Conservation (phyloP, 2,113 vertebrate species). For the Muntiacus reevesi region DNA sequence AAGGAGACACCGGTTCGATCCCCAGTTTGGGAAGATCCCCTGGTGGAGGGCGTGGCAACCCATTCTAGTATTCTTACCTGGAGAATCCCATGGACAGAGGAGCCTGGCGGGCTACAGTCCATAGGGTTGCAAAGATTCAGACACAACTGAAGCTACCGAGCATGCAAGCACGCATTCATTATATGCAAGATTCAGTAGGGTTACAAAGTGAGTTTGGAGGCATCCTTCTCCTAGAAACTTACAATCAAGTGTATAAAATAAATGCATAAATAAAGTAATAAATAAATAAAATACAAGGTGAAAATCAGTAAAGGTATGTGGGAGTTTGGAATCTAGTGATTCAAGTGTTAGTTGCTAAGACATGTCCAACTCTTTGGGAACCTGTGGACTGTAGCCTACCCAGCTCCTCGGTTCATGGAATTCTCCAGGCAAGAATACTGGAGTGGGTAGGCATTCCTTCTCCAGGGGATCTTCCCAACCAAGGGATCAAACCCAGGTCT, state of each 20-base stretch:
- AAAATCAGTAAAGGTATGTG: neutral
- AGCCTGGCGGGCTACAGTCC: neutral
- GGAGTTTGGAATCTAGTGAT: neutral
- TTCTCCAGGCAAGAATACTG: neutral
- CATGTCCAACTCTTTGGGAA: neutral
- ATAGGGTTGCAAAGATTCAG: neutral
- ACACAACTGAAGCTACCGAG: neutral
- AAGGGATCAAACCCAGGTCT: neutral
- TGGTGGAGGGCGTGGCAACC: neutral
- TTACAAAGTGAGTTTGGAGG: neutral
- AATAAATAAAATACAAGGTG: neutral
- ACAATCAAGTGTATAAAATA: neutral
- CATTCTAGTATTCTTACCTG: neutral
- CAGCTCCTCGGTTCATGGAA: neutral
- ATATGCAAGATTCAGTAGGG: neutral
- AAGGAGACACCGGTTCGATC: neutral
- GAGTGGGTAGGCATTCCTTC: neutral
- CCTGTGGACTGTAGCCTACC: neutral
- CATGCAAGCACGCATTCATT: neutral
- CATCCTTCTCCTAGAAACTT: neutral
- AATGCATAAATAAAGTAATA: neutral
- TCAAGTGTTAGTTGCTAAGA: neutral
- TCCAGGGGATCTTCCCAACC: neutral
- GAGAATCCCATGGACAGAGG: neutral
- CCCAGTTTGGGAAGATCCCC: neutral